These are phyloP conservation scores for Chamaetylas fuelleborni DNA, from an alignment of 2,113 vertebrate species.

Conservation along the genomic window DNA sequence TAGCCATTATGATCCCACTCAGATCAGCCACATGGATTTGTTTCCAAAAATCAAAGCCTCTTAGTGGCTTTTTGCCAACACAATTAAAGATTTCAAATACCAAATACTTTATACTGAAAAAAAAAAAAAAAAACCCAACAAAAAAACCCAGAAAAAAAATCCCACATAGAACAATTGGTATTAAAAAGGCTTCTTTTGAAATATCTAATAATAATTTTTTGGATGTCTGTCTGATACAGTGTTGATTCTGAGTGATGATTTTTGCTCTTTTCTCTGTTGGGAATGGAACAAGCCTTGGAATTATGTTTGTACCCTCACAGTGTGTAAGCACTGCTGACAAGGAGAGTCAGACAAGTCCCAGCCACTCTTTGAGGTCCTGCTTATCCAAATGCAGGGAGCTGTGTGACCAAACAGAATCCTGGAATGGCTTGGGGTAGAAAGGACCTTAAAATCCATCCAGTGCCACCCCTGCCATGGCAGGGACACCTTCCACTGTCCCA, in stretches of 20 bases:
- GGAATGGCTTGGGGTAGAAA: not conserved
- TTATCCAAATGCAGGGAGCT: not conserved
- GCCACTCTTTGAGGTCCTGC: not conserved
- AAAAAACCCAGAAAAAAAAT: not conserved
- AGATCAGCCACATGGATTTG: not conserved
- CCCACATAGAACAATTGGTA: not conserved
- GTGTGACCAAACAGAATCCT: not conserved
- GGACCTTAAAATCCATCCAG: not conserved
- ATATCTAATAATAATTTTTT: not conserved
- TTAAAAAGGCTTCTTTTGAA: not conserved
- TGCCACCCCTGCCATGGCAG: not conserved
- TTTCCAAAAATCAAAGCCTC: conserved; percentile 22
- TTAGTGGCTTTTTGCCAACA: not conserved
- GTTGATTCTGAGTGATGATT: not conserved
- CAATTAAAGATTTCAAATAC: not conserved
- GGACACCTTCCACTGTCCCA: fast-evolving
- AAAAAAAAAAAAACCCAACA: fast-evolving
- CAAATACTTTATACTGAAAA: not conserved
- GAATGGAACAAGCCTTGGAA: not conserved
- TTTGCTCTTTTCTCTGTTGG: not conserved
- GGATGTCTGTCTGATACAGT: not conserved
- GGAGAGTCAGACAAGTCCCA: not conserved
- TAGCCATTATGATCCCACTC: not conserved
- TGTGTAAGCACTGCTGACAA: not conserved
- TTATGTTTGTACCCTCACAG: not conserved